Percentiles rank a stretch among this genome's conserved stretches.
These are phyloP conservation scores for Eolophus roseicapilla DNA, from an alignment of 2,113 vertebrate genomes.

Conservation along the genomic window DNA sequence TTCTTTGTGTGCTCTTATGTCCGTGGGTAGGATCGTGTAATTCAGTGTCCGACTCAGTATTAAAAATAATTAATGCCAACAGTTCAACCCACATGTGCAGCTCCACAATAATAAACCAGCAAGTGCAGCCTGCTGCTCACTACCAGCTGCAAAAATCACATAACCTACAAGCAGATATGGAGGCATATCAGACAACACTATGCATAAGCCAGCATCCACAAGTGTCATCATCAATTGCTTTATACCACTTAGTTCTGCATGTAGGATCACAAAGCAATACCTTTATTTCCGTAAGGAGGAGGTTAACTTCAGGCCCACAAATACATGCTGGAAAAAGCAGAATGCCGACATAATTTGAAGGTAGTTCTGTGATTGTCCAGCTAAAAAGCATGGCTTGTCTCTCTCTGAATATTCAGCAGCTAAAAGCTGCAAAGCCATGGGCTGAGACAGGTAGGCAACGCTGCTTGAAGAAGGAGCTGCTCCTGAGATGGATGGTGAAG, in stretches of 20 bases:
- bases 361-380: neutral
- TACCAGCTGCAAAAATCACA: neutral
- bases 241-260: neutral
- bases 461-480: neutral
- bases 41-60: conserved; percentile 9
- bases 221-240: neutral
- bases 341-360: neutral
- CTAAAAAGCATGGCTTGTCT: neutral
- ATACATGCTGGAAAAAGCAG: neutral
- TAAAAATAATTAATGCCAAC: conserved; percentile 56
- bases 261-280: neutral
- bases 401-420: neutral
- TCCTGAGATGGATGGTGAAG: neutral
- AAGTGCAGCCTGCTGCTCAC: neutral
- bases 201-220: neutral
- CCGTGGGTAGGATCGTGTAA: conserved; percentile 16
- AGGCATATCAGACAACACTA: neutral
- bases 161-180: neutral
- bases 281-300: neutral
- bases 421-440: neutral
- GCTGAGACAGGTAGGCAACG: neutral
- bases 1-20: conserved; percentile 40
- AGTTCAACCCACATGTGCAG: conserved; percentile 12
- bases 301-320: neutral
- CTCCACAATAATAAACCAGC: conserved; percentile 36